Evolutionary conservation across 2,888 invertebrate species (phyloP), one percentile per base, ranked within the genome.

Genomic region (Eucera pruinosa): DNA sequence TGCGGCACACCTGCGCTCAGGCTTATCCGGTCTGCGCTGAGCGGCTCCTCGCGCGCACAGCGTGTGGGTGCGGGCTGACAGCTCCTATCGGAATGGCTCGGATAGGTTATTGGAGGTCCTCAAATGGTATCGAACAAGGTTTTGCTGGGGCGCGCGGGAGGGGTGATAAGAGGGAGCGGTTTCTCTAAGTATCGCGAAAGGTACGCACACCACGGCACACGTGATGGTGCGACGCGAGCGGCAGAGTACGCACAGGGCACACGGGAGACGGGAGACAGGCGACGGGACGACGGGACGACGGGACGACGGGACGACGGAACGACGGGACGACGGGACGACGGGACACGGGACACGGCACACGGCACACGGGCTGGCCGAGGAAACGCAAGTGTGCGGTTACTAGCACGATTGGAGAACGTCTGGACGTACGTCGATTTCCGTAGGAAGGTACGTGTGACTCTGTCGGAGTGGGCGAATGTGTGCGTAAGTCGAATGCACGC

Each of bases 41-140:
- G 71, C 69, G 64, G 58, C 62, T 54, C 70, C 68, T 77, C 79
- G 67, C 68, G 83, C 79, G 77, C 62, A 66, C 72, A 72, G 64
- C 74, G 87, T 88, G 90, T 89, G 88, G 89, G 90, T 88, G 89
- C 83, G 78, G 82, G 81, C 82, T 87, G 89, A 90, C 88, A 89
- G 88, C 84, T 85, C 84, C 86, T 87, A 90, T 90, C 89, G 85
- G 82, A 86, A 88, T 85, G 87, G 84, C 84, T 80, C 71, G 81
- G 84, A 87, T 91, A 90, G 89, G 83, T 90, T 90, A 90, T 90
- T 89, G 89, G 87, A 88, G 88, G 87, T 89, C 89, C 88, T 90
- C 90, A 90, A 90, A 90, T 89, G 89, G 89, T 89, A 88, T 88
- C 88, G 87, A 88, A 89, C 88, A 88, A 88, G 87, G 80, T 73